Conservation (phyloP, 2,113 vertebrate species). For the Salvelinus fontinalis region DNA sequence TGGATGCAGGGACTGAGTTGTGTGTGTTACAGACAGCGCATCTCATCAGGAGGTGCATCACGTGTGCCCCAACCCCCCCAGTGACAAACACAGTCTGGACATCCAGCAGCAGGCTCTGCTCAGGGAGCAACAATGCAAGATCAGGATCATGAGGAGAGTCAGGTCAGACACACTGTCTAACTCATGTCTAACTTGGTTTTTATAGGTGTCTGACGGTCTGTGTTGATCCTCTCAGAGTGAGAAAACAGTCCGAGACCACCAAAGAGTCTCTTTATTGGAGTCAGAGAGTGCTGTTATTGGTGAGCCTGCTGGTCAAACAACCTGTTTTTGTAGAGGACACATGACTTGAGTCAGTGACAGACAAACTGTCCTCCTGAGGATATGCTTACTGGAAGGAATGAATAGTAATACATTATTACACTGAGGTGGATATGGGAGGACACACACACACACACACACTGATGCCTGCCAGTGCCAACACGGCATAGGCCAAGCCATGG, state of each 20-base stretch:
- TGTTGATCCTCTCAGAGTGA: conserved; percentile 68
- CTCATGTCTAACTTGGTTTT: background rate
- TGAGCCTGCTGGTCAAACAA: conserved; percentile 56
- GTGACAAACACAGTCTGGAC: conserved; percentile 79
- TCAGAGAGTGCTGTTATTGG: conserved; percentile 85
- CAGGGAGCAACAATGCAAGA: conserved; percentile 83
- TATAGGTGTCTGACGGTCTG: background rate
- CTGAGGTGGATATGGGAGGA: background rate
- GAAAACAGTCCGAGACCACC: conserved; percentile 43
- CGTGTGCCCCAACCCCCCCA: conserved; percentile 81
- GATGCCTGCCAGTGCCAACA: background rate
- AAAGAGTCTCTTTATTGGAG: conserved; percentile 76
- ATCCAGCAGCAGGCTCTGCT: conserved; percentile 81
- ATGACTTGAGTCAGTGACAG: background rate
- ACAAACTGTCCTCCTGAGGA: too few relatives aligned
- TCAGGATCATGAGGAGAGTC: conserved; percentile 72
- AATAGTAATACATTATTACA: background rate
- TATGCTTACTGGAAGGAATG: background rate
- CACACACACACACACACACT: background rate
- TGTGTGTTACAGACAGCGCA: conserved; percentile 72
- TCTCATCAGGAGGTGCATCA: conserved; percentile 75
- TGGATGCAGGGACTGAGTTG: background rate
- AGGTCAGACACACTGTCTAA: conserved; percentile 16
- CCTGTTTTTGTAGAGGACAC: background rate
- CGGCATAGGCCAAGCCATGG: conserved; percentile 49